Base-by-base conservation (phyloP, 2,113 vertebrate species). In the Bujurquina vittata region DNA sequence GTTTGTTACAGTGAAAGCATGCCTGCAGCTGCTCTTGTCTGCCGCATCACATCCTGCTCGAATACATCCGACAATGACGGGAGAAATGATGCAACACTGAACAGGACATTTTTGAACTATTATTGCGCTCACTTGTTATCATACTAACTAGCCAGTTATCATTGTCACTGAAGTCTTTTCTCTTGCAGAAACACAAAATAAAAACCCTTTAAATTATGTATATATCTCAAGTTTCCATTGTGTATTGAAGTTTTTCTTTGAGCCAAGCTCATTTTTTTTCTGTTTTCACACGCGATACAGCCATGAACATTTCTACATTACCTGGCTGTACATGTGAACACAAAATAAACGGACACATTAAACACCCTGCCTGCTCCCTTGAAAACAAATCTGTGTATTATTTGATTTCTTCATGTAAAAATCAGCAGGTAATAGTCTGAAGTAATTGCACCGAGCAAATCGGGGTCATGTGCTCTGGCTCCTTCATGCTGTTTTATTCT, bases 21-120 rank as follows among this genome's bases (percentile, higher is more conserved):
- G 40, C 35, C 6, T 9, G 10, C 77, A 58, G 73, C 58, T 54
- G 82, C 31, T 26, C 52, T 52, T 1, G 10, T 56, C 58, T 60
- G 78, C 74, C 54, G 43, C 67, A 46, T 78, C 67, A 40, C 60
- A 49, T 65, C 49, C 40, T 73, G 62, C 80, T 73, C 29, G 23
- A 75, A 59, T 15, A 81, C 52, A 79, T 80, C 56, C 17, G 49
- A 22, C 17, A 63, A 11, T 73, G 40, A 81, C 40, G 17, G 58
- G 52, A 67, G 10, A 79, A 62, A 46, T 77, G 1, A 52, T 77
- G 4, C 10, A 46, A 37, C 54, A 7, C 61, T 46, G 67, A 82
- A 57, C 26, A 63, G n/a, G 12, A 46, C 31, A 52, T 63, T 76
- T 81, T 57, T 75, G 56, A 22, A 33, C n/a, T 10, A 4, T 73